Conservation (phyloP, 23 tunicate species). For the Phallusia fumigata region DNA sequence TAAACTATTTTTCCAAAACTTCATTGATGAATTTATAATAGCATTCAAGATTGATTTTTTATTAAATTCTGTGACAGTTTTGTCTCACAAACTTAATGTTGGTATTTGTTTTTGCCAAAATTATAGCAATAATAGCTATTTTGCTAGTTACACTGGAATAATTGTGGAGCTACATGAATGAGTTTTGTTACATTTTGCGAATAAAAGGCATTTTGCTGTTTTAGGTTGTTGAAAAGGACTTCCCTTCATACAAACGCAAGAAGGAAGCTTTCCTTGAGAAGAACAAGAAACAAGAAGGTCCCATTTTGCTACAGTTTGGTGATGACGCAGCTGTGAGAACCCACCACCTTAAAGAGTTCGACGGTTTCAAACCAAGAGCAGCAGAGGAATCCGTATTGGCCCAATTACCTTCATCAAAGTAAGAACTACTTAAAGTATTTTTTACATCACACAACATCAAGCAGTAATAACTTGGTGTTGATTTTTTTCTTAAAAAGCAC, state of each 20-base stretch:
- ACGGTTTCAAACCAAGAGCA: constrained; percentile 55
- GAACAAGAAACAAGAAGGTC: constrained; percentile 47
- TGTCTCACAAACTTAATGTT: neutral
- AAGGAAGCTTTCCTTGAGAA: constrained; percentile 38
- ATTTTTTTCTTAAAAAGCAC: too few species aligned
- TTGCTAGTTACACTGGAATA: neutral
- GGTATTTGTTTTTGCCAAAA: neutral
- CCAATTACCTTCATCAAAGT: constrained; percentile 61
- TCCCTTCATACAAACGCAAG: constrained; percentile 36
- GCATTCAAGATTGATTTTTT: too few species aligned
- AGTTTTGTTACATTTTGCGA: too few species aligned
- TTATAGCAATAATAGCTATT: neutral
- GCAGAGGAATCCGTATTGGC: constrained; percentile 57
- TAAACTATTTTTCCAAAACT: too few species aligned
- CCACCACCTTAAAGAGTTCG: constrained; percentile 56
- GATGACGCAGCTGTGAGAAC: constrained; percentile 80
- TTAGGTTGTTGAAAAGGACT: constrained; percentile 36
- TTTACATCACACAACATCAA: too few species aligned
- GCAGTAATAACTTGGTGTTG: too few species aligned
- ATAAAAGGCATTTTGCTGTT: too few species aligned
- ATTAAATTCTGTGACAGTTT: too few species aligned
- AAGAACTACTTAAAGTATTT: neutral
- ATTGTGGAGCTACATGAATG: too few species aligned
- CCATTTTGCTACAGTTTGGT: constrained; percentile 70
- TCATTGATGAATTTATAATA: too few species aligned